These are phyloP conservation scores for Diacarnus erythraeanus DNA, from an alignment of 37 sponge, comb jelly and placozoan genomes.

Conservation along the genomic window DNA sequence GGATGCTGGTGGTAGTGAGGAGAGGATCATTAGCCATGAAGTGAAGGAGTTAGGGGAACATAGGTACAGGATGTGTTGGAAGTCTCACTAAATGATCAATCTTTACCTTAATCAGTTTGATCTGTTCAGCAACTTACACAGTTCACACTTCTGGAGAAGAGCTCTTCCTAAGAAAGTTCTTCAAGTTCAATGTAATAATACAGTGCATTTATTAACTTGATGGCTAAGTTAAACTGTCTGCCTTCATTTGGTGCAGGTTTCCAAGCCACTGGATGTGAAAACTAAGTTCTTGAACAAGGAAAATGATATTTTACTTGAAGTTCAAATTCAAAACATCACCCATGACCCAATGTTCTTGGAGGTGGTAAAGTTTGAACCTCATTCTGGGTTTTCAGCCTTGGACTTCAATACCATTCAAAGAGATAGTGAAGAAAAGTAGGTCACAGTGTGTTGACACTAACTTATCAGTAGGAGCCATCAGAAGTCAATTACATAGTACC, in stretches of 20 bases:
- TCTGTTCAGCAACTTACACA: conserved; percentile 79
- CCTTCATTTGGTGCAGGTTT: conserved; percentile 29
- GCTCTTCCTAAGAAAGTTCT: conserved; percentile 71
- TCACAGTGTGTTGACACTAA: too few species aligned
- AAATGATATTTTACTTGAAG: conserved; percentile 77
- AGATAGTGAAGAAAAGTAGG: background rate
- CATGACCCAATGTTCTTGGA: conserved; percentile 75
- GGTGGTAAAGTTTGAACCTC: conserved; percentile 72
- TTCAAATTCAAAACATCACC: conserved; percentile 84
- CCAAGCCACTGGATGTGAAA: conserved; percentile 91
- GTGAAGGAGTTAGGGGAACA: conserved; percentile 80
- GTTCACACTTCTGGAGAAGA: conserved; percentile 66
- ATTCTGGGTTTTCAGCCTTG: conserved; percentile 41
- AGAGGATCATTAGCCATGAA: conserved; percentile 74
- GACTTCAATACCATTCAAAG: conserved; percentile 44
- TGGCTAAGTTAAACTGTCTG: background rate
- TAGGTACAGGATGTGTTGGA: conserved; percentile 14
- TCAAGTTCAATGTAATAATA: conserved; percentile 66
- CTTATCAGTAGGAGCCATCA: too few species aligned
- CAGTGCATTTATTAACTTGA: background rate
- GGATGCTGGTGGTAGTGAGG: conserved; percentile 58
- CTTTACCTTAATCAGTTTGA: conserved; percentile 46
- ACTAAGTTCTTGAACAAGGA: conserved; percentile 69
- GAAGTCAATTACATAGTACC: too few species aligned
- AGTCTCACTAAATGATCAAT: background rate